A percentile compares a stretch with the other conserved stretches of the same genome.
Evolutionary conservation across 2,113 vertebrate genomes (phyloP).

Genomic region (Calypte anna): DNA sequence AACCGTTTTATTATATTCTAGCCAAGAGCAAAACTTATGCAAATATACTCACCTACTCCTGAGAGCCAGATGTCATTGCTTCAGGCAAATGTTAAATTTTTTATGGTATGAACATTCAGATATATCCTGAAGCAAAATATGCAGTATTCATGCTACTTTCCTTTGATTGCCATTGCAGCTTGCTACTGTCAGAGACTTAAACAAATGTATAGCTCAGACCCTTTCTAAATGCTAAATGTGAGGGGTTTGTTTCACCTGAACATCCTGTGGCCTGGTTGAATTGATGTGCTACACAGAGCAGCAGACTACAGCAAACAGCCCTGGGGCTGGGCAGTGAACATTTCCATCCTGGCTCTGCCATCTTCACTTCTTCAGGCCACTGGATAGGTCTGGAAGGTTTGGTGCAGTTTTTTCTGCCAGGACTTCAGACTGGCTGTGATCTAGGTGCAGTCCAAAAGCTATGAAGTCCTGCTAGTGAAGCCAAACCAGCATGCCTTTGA

Average conservation of each 20-base stretch:
- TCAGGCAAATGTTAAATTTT: constrained; percentile 60
- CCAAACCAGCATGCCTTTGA: neutral
- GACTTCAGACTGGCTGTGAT: neutral
- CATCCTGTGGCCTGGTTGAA: neutral
- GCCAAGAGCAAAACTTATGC: constrained; percentile 58
- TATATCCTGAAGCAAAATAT: constrained; percentile 35
- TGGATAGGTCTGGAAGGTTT: neutral
- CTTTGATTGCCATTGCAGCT: constrained; percentile 41
- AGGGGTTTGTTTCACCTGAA: neutral
- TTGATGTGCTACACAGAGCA: neutral
- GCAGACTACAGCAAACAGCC: neutral
- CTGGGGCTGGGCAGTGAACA: neutral
- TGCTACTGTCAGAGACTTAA: constrained; percentile 9
- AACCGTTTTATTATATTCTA: constrained; percentile 50
- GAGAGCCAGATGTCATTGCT: constrained; percentile 64
- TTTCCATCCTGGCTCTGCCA: neutral
- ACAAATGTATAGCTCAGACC: neutral
- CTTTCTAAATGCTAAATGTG: neutral
- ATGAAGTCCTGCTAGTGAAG: neutral
- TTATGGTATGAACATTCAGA: constrained; percentile 47
- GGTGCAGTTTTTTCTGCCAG: neutral
- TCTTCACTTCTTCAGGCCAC: neutral
- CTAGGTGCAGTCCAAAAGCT: neutral
- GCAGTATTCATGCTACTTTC: neutral
- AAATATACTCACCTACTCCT: constrained; percentile 65